Percentiles rank a stretch among this genome's conserved stretches.
Evolutionary conservation across 2,113 vertebrate genomes (phyloP).

Genomic region (Parotia lawesii): DNA sequence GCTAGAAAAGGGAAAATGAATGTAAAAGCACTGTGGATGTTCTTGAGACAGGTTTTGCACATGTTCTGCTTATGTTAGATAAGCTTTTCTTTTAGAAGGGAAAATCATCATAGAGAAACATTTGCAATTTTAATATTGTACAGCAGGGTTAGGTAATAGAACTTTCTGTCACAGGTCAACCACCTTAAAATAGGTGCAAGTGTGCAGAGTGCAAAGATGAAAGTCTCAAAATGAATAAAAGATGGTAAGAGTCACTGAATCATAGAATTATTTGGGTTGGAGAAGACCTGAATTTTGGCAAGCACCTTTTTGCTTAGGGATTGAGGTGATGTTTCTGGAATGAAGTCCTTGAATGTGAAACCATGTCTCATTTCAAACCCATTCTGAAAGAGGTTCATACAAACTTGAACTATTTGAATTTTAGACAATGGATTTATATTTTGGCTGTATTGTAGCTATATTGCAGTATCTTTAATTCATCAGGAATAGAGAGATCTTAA

Average conservation of each 20-base stretch:
- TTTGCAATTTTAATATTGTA: neutral
- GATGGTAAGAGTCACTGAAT: neutral
- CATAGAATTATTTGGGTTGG: neutral
- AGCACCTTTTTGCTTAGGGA: neutral
- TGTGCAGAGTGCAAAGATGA: neutral
- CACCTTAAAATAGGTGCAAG: conserved; percentile 1
- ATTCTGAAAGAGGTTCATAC: neutral
- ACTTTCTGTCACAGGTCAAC: neutral
- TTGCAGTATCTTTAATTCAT: neutral
- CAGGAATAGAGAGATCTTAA: neutral
- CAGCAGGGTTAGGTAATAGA: neutral
- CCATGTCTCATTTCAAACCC: neutral
- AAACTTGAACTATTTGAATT: neutral
- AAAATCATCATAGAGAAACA: neutral
- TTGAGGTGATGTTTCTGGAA: neutral
- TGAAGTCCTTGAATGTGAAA: neutral
- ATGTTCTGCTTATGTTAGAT: neutral
- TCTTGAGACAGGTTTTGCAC: neutral
- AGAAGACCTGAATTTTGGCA: neutral
- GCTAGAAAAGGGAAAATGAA: neutral
- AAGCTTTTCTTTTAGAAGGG: neutral
- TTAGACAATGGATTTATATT: neutral
- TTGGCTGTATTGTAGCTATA: neutral
- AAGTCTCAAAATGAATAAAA: neutral
- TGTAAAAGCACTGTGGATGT: neutral